Percentiles rank a stretch among this genome's conserved stretches.
phyloP scores from a whole-genome alignment of 2,797 vertebrate species.

The Acropternis orthonyx region DNA sequence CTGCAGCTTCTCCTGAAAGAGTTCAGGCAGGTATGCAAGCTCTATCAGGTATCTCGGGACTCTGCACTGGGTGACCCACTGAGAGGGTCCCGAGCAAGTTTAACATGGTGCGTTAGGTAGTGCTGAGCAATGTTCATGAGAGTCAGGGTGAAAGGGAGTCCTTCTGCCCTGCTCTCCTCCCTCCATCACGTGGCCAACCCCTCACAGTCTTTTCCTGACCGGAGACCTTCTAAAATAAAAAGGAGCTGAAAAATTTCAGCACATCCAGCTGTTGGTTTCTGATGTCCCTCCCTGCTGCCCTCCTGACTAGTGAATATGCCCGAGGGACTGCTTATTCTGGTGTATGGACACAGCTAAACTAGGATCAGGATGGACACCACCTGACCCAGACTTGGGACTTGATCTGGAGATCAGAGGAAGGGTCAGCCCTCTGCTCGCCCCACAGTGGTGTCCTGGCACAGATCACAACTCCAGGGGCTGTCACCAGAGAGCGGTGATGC shows the following conservation, averaged over 20 bases:
- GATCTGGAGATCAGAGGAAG: neutral
- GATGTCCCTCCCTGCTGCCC: neutral
- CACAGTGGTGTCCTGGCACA: neutral
- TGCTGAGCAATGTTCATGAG: accelerated
- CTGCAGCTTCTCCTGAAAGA: neutral
- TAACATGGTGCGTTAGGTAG: accelerated
- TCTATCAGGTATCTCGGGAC: accelerated
- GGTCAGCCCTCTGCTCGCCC: neutral
- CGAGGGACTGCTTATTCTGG: neutral
- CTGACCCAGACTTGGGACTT: neutral
- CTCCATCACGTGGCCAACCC: accelerated
- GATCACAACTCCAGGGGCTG: neutral
- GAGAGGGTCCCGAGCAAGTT: neutral
- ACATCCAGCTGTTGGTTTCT: neutral
- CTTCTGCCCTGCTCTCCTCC: neutral
- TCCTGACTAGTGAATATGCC: neutral
- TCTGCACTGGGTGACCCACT: accelerated
- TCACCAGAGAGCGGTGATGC: neutral
- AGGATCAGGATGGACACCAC: neutral
- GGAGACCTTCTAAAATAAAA: neutral
- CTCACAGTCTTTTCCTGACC: neutral
- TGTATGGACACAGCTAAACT: accelerated
- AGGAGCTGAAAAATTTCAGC: neutral
- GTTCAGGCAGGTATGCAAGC: neutral
- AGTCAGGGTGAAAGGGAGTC: neutral